phyloP scores from a whole-genome alignment of 2,888 invertebrate genomes.

The Dexiosoma caninum region DNA sequence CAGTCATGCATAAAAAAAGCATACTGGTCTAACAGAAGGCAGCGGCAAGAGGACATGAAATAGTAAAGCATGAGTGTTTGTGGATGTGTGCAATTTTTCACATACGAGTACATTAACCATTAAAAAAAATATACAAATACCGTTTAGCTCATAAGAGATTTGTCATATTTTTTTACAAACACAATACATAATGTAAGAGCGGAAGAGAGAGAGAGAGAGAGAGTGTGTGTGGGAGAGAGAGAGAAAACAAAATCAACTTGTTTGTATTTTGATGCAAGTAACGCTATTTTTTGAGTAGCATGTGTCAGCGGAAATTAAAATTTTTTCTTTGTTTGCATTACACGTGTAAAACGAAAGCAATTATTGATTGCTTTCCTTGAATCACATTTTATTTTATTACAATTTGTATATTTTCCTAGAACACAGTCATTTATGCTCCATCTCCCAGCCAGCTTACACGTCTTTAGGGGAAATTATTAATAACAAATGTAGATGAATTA shows the following conservation, averaged over 20 bases:
- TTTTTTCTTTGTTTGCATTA: conserved; percentile 45
- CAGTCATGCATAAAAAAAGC: neutral
- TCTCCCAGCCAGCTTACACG: neutral
- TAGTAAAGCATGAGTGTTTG: neutral
- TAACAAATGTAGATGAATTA: conserved; percentile 47
- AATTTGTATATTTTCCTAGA: neutral
- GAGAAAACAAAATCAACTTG: neutral
- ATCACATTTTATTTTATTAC: conserved; percentile 46
- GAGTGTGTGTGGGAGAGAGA: neutral
- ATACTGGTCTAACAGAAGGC: neutral
- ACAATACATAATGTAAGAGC: neutral
- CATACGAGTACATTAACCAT: neutral
- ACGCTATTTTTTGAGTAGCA: conserved; percentile 24
- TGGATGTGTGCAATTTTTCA: too few species aligned
- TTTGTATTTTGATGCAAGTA: neutral
- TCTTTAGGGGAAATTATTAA: conserved; percentile 45
- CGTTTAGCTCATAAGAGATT: conserved; percentile 29
- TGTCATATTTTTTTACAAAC: conserved; percentile 41
- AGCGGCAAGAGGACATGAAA: neutral
- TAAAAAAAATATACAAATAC: conserved; percentile 3
- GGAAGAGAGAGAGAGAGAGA: neutral
- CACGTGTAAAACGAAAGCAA: conserved; percentile 41
- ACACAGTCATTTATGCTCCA: neutral
- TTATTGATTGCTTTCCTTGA: conserved; percentile 65
- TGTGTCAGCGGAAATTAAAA: conserved; percentile 56